Conservation (phyloP, 2,113 vertebrate species). For the Myotis brandtii region DNA sequence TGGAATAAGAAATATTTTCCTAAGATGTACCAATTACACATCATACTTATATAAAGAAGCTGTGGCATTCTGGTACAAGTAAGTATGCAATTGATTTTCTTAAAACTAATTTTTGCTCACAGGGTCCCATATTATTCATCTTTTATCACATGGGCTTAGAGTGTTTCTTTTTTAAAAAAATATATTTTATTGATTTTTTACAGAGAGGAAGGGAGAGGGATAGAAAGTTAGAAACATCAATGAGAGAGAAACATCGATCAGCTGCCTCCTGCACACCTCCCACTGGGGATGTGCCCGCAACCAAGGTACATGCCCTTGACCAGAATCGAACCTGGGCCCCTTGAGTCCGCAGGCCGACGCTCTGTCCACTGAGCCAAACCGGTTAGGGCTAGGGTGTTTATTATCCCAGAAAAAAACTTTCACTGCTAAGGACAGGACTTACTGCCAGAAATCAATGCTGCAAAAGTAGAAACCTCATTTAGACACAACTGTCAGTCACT, state of each 20-base stretch:
- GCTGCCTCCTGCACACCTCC: too few species aligned
- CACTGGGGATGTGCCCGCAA: too few species aligned
- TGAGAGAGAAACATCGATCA: too few species aligned
- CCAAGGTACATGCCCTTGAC: too few species aligned
- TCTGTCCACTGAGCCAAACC: too few species aligned
- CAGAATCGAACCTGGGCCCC: too few species aligned
- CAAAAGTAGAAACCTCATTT: slow-evolving; percentile 42
- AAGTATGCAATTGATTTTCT: not conserved
- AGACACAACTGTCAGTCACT: slow-evolving; percentile 15
- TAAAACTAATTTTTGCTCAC: not conserved
- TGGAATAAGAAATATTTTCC: not conserved
- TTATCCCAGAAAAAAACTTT: slow-evolving; percentile 18
- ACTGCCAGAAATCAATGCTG: slow-evolving; percentile 30
- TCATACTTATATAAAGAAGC: not conserved
- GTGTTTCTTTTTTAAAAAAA: not conserved
- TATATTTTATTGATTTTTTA: too few species aligned
- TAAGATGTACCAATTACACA: not conserved
- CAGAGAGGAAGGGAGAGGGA: too few species aligned
- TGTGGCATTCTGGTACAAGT: not conserved
- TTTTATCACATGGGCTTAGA: slow-evolving; percentile 38
- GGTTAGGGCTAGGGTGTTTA: not conserved
- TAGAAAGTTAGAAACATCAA: too few species aligned
- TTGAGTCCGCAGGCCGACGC: too few species aligned
- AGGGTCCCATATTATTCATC: not conserved
- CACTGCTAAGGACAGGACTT: not conserved